Evolutionary conservation across 1,140 invertebrate species (phyloP).

Genomic region (Solenopsis fugax): DNA sequence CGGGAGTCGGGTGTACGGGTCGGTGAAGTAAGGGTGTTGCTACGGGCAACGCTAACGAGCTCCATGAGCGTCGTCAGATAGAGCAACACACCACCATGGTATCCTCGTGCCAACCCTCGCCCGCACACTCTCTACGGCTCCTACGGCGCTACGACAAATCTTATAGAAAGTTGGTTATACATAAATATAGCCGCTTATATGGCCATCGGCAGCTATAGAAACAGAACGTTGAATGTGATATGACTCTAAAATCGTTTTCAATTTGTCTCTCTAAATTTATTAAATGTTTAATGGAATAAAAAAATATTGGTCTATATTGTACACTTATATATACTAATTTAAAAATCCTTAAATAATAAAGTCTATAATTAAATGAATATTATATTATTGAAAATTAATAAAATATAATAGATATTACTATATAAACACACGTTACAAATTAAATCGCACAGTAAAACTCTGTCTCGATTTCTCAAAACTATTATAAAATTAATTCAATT

Average conservation of each 20-base stretch:
- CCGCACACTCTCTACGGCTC: constrained; percentile 4
- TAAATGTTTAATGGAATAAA: background rate
- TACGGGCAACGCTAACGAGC: constrained; percentile 86
- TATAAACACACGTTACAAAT: background rate
- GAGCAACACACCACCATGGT: constrained; percentile 82
- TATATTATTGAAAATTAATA: no score
- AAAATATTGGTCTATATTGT: background rate
- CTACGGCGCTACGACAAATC: constrained; percentile 69
- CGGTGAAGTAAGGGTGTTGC: constrained; percentile 84
- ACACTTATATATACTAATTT: background rate
- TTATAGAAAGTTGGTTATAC: constrained; percentile 82
- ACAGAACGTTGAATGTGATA: background rate
- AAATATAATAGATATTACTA: background rate
- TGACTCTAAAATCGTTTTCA: background rate
- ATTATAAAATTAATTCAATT: background rate
- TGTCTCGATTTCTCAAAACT: background rate
- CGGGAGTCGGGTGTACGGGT: constrained; percentile 66
- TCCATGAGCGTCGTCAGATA: constrained; percentile 86
- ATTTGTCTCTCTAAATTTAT: background rate
- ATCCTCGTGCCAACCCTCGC: constrained; percentile 65
- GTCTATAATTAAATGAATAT: no score
- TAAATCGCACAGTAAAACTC: background rate
- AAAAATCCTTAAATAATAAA: background rate
- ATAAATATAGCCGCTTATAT: constrained; percentile 78
- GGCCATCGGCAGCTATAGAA: constrained; percentile 39